Evolutionary conservation across 2,888 invertebrate species (phyloP), one percentile per base, ranked within the genome.

Genomic region (Dascillus cervinus): DNA sequence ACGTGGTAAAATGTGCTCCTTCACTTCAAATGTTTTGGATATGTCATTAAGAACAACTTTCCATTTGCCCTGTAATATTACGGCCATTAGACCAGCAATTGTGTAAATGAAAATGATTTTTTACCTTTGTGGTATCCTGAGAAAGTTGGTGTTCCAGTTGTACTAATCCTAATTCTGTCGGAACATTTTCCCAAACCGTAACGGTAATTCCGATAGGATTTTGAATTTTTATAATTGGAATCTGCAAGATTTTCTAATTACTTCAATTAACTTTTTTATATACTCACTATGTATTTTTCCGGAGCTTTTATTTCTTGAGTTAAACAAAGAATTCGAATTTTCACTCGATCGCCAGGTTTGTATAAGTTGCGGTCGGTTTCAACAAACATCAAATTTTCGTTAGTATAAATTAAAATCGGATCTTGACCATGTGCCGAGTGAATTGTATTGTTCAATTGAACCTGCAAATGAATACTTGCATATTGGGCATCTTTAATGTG

Each of bases 151-250:
- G 53, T 38, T 63, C 62, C 11, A 64, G 37, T 32, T 79, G 79
- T 1, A 70, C 71, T 27, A 82, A 58, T 2, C 82, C 82, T 11
- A 73, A 64, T 36, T 75, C 65, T 0, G 75, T 73, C 22, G 69
- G 69, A 2, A 77, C 62, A 26, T 71, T 69, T 12, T 63, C 61
- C 82, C 82, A 83, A 44, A 79, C 73, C 1, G 72, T 71, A 0
- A 79, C 74, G 3, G 75, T 69, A 1, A 76, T 68, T 1, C 75
- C 77, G 0, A 69, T 62, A 0, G 82, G 82, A 43, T 78, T 79
- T 57, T 78, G 74, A 8, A 82, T 66, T 73, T 75, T 76, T 26
- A 81, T 65, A 51, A 75, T 72, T 10, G 73, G 67, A 40, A 80
- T 71, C 80, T 81, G 47, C 2, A 60, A 54, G 20, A 24, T 25